Evolutionary conservation across 2,113 vertebrate species (phyloP).

Genomic region (Catagonus wagneri): DNA sequence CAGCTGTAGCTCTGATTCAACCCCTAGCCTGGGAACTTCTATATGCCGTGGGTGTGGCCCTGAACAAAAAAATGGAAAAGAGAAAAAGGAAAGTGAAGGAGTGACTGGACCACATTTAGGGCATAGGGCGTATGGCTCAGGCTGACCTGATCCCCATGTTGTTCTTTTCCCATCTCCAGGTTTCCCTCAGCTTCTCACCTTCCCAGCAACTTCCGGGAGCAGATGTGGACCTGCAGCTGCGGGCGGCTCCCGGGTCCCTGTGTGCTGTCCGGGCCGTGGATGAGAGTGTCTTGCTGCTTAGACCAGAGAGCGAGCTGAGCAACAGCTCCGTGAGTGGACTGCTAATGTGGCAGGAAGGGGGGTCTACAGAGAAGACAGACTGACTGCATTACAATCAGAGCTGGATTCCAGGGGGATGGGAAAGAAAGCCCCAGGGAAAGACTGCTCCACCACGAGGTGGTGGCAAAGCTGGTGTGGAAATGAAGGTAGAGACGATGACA

Average conservation of each 20-base stretch:
- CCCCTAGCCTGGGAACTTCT: too few species aligned
- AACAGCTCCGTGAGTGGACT: conserved; percentile 76
- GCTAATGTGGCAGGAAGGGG: rapidly evolving
- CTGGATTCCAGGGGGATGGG: not conserved
- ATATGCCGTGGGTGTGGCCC: too few species aligned
- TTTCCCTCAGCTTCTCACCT: conserved; percentile 86
- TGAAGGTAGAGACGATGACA: not conserved
- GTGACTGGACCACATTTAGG: not conserved
- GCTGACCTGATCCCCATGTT: not conserved
- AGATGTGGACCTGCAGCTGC: conserved; percentile 83
- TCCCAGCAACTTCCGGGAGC: conserved; percentile 88
- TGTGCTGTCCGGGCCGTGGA: conserved; percentile 91
- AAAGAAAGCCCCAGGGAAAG: not conserved
- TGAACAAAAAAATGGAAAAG: too few species aligned
- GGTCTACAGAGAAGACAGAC: not conserved
- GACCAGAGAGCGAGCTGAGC: conserved; percentile 86
- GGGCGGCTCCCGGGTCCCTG: conserved; percentile 88
- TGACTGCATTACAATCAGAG: not conserved
- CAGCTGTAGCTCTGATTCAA: too few species aligned
- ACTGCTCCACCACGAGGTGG: not conserved
- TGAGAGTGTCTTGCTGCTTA: conserved; percentile 83
- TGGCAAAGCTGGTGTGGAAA: not conserved
- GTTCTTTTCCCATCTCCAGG: conserved; percentile 76
- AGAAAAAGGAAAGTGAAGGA: not conserved
- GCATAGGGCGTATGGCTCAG: not conserved